phyloP scores from a whole-genome alignment of 2,113 vertebrate genomes.

The Zingel zingel region DNA sequence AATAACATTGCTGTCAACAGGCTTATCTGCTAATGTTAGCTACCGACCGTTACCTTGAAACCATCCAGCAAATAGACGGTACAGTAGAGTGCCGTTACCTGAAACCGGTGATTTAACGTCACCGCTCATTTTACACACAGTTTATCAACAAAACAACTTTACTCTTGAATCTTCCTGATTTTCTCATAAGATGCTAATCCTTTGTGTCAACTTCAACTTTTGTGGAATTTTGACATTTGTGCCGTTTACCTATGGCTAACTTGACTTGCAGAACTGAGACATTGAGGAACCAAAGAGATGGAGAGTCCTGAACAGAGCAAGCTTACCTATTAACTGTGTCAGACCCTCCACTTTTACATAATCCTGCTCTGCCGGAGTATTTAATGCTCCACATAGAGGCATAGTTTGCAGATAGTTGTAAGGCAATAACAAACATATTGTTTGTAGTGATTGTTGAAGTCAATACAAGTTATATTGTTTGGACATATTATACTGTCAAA shows the following conservation, averaged over 20 bases:
- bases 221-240: background rate
- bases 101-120: too few species aligned
- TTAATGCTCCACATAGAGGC: background rate
- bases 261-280: background rate
- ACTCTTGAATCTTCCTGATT: too few species aligned
- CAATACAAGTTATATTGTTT: too few species aligned
- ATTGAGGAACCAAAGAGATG: background rate
- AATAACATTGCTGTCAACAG: too few species aligned
- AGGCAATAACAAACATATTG: background rate
- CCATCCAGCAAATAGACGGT: too few species aligned
- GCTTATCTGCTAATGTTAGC: too few species aligned
- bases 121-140: too few species aligned
- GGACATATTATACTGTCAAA: background rate
- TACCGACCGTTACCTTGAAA: too few species aligned
- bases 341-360: background rate
- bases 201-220: background rate
- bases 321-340: background rate
- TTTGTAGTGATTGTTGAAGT: background rate
- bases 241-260: background rate
- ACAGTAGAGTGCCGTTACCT: too few species aligned
- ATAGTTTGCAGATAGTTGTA: background rate
- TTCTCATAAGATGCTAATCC: background rate
- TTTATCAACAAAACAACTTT: too few species aligned
- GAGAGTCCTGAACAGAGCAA: background rate
- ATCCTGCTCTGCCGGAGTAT: background rate